Percentiles rank a stretch among this genome's conserved stretches.
phyloP scores from a whole-genome alignment of 2,113 vertebrate species.

The Phalacrocorax carbo region DNA sequence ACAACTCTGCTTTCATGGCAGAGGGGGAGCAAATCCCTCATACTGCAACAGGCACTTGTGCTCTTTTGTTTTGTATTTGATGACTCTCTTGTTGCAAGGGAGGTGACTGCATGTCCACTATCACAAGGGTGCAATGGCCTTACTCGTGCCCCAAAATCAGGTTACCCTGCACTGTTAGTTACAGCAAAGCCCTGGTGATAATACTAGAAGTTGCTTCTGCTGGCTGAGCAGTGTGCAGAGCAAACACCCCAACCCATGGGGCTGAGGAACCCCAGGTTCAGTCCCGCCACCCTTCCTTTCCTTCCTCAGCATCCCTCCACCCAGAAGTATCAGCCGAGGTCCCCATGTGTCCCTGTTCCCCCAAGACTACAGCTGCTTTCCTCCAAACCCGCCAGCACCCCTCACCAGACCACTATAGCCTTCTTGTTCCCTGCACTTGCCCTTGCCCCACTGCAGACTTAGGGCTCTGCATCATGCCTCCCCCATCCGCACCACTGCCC shows the following conservation, averaged over 20 bases:
- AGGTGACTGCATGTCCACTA: not conserved
- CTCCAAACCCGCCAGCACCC: not conserved
- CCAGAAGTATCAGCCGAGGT: not conserved
- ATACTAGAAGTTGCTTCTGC: not conserved
- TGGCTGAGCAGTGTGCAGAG: not conserved
- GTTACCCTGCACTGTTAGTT: not conserved
- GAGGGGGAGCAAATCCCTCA: not conserved
- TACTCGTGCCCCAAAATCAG: fast-evolving
- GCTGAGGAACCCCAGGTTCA: not conserved
- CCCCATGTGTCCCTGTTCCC: not conserved
- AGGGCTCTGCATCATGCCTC: not conserved
- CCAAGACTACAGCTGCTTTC: not conserved
- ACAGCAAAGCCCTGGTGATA: not conserved
- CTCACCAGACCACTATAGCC: not conserved
- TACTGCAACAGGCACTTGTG: not conserved
- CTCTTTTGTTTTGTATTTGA: not conserved
- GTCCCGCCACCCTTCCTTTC: not conserved
- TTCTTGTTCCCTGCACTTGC: not conserved
- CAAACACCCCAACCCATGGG: not conserved
- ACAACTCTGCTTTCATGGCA: not conserved
- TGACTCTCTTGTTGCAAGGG: not conserved
- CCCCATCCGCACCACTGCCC: not conserved
- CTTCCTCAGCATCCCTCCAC: not conserved
- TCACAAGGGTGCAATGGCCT: not conserved
- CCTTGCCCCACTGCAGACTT: not conserved